These are phyloP conservation scores for Antheraea assamensis DNA, from an alignment of 2,888 invertebrate genomes.

Conservation along the genomic window DNA sequence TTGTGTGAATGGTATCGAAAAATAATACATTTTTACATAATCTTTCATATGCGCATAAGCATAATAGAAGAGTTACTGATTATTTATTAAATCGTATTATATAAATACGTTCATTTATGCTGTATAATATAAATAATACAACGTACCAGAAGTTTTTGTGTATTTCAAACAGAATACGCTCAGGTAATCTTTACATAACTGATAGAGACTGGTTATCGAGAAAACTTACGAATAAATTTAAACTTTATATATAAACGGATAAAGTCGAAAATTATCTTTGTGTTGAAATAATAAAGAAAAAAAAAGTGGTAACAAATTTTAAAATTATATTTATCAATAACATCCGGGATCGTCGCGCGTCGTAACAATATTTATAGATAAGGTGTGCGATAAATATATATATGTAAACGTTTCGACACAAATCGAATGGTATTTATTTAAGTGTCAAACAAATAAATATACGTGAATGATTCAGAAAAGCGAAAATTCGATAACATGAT, in stretches of 20 bases:
- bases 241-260: not conserved
- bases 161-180: not conserved
- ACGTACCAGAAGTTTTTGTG: not conserved
- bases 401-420: slow-evolving; percentile 21
- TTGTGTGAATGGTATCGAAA: not conserved
- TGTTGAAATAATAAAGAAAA: not conserved
- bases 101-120: not conserved
- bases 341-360: slow-evolving; percentile 13
- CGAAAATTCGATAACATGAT: not conserved
- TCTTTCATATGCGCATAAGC: not conserved
- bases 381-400: slow-evolving; percentile 19
- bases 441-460: slow-evolving; percentile 16
- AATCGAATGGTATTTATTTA: slow-evolving; percentile 18
- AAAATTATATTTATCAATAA: slow-evolving; percentile 4
- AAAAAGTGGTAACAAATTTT: slow-evolving; percentile 10
- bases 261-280: slow-evolving; percentile 5
- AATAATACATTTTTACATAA: not conserved
- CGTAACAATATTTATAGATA: slow-evolving; percentile 18
- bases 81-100: not conserved
- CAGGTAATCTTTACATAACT: not conserved
- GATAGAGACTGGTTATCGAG: not conserved
- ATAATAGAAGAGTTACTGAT: not conserved
- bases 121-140: not conserved
- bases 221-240: slow-evolving; percentile 5
- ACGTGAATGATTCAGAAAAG: not conserved